Conservation (phyloP, 2,888 invertebrate species). For the Meta bourneti region DNA sequence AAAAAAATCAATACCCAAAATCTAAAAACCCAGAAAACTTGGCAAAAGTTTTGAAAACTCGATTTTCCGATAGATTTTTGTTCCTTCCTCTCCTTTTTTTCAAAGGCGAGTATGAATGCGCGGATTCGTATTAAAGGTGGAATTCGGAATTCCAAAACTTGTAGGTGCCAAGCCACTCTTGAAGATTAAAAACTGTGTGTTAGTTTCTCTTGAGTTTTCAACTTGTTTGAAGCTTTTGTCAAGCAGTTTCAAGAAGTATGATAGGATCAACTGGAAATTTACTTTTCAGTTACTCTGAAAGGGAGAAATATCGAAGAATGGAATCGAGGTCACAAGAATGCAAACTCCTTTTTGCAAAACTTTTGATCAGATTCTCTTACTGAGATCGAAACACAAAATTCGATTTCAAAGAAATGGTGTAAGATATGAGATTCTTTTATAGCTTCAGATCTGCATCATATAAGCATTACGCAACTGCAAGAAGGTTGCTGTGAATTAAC, state of each 20-base stretch:
- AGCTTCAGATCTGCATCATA: too few species aligned
- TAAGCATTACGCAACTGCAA: too few species aligned
- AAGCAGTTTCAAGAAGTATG: conserved; percentile 16
- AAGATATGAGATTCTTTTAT: too few species aligned
- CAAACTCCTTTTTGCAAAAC: neutral
- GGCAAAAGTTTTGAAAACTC: conserved; percentile 56
- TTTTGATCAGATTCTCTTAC: neutral
- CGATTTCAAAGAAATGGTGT: neutral
- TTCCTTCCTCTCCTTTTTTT: neutral
- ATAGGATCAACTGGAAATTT: conserved; percentile 29
- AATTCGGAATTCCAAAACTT: conserved; percentile 12
- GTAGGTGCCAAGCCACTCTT: conserved; percentile 28
- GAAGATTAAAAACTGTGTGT: conserved; percentile 11
- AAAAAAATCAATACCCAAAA: conserved; percentile 50
- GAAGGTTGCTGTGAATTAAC: too few species aligned
- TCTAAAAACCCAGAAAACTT: conserved; percentile 42
- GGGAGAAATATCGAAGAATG: neutral
- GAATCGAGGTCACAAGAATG: neutral
- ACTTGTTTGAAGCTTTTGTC: conserved; percentile 27
- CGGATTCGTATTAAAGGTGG: conserved; percentile 25
- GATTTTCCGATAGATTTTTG: conserved; percentile 48
- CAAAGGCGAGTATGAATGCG: neutral
- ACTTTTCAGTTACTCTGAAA: conserved; percentile 19
- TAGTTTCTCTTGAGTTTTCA: conserved; percentile 2
- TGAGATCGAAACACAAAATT: neutral